Base-by-base conservation (phyloP, 2,797 vertebrate genomes). In the Sciurus carolinensis region DNA sequence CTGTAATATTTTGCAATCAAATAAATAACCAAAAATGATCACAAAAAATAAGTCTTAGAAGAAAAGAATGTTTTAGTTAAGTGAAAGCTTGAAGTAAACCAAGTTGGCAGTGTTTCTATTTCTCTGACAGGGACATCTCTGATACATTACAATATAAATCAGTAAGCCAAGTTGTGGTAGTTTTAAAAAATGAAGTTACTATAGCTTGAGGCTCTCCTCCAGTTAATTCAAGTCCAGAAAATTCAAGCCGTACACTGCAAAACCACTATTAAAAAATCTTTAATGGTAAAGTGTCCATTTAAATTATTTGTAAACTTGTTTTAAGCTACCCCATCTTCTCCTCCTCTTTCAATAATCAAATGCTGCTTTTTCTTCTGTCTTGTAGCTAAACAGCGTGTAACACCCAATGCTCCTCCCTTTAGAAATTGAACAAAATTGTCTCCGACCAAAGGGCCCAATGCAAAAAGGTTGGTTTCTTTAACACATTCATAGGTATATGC, bases 371-470 rank as follows among this genome's bases (percentile, higher is more conserved):
- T 98, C 98, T 99, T 99, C 87, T 99, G 98, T 97, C 99, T 99
- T 98, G 99, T 98, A 97, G 99, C 98, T 98, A 99, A 98, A 98
- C 99, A 99, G 69, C 98, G 99, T 77, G 99, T 98, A 81, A 99
- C 99, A 97, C 99, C 99, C 97, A 99, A 87, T 14, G 99, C 99
- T 0, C 99, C 99, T 44, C 99, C 99, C 98, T 99, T 99, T 98
- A 99, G 98, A 98, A 99, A 99, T n/a, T 99, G 99, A 95, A 99
- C 99, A 98, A 99, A 99, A 98, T 99, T 99, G 98, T 99, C 99
- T 97, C 99, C 99, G 64, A 99, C 99, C 96, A 99, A 98, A 33
- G 99, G 99, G n/a, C 99, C 99, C 98, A 99, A 98, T 95, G 99
- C 99, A 98, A 99, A 99, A 95, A 99, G 98, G 76, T 99, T 99